These are phyloP conservation scores for Copsychus sechellarum DNA, from an alignment of 2,113 vertebrate genomes.

Conservation along the genomic window DNA sequence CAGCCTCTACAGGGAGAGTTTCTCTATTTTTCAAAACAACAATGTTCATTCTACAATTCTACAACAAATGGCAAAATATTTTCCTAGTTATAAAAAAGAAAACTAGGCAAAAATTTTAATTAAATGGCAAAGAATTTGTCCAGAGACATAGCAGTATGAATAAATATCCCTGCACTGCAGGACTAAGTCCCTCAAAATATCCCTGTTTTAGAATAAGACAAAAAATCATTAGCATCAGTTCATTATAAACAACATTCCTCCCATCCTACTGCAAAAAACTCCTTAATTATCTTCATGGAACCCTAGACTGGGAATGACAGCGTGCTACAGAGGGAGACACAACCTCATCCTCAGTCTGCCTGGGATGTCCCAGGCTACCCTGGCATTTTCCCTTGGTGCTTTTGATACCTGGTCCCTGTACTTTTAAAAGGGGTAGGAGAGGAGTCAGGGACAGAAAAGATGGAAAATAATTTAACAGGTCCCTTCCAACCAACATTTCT, in stretches of 20 bases:
- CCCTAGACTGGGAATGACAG: background rate
- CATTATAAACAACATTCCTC: background rate
- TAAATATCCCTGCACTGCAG: background rate
- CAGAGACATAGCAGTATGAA: background rate
- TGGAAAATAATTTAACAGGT: background rate
- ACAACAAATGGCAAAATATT: constrained; percentile 47
- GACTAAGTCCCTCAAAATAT: background rate
- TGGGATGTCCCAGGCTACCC: background rate
- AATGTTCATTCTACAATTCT: background rate
- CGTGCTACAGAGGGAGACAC: background rate
- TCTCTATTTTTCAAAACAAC: constrained; percentile 58
- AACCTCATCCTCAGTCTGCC: background rate
- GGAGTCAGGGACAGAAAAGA: background rate
- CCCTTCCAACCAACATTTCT: background rate
- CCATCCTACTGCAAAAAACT: background rate
- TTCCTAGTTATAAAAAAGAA: constrained; percentile 40
- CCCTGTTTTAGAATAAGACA: background rate
- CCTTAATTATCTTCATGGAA: background rate
- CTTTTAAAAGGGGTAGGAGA: background rate
- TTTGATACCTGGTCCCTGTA: background rate
- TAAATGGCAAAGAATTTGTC: constrained; percentile 16
- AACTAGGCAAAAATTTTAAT: background rate
- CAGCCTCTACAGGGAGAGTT: constrained; percentile 51
- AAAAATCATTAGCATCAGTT: background rate
- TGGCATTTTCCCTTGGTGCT: background rate